Percentiles rank a stretch among this genome's conserved stretches.
Conservation (phyloP, 2,888 invertebrate species). For the Lagria hirta region DNA sequence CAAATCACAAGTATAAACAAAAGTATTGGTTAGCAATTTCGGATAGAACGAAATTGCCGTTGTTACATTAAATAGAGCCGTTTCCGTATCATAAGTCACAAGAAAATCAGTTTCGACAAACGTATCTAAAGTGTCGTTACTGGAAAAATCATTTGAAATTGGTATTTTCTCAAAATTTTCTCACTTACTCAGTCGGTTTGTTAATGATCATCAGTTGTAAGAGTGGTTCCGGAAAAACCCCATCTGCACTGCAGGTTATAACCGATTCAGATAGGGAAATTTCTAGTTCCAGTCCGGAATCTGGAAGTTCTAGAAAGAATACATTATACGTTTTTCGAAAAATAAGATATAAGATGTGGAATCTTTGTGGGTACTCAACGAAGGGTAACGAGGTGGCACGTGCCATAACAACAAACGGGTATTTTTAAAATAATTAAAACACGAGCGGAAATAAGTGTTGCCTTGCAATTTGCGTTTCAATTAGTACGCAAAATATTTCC, state of each 20-base stretch:
- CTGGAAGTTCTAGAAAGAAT: conserved; percentile 13
- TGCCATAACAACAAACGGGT: too few species aligned
- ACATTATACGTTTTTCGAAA: background rate
- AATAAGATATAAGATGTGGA: background rate
- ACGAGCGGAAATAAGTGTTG: too few species aligned
- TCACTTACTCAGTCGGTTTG: conserved; percentile 42
- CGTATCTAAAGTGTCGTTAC: conserved; percentile 43
- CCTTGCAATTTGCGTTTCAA: too few species aligned
- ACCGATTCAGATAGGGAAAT: conserved; percentile 49
- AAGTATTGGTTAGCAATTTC: conserved; percentile 57
- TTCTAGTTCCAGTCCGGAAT: conserved; percentile 9
- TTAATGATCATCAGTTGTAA: conserved; percentile 47
- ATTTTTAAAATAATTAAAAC: too few species aligned
- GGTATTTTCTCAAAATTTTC: background rate
- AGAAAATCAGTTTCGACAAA: conserved; percentile 34
- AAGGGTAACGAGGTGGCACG: conserved; percentile 45
- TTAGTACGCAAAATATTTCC: too few species aligned
- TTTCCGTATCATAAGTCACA: background rate
- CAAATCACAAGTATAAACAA: conserved; percentile 64
- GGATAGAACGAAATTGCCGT: conserved; percentile 59
- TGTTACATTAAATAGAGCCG: conserved; percentile 58
- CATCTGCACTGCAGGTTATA: conserved; percentile 60
- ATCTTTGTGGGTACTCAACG: conserved; percentile 41
- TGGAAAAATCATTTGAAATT: conserved; percentile 30
- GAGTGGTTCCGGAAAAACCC: conserved; percentile 61